Evolutionary conservation across 2,797 vertebrate species (phyloP).

Genomic region (Leucoraja ocellata): DNA sequence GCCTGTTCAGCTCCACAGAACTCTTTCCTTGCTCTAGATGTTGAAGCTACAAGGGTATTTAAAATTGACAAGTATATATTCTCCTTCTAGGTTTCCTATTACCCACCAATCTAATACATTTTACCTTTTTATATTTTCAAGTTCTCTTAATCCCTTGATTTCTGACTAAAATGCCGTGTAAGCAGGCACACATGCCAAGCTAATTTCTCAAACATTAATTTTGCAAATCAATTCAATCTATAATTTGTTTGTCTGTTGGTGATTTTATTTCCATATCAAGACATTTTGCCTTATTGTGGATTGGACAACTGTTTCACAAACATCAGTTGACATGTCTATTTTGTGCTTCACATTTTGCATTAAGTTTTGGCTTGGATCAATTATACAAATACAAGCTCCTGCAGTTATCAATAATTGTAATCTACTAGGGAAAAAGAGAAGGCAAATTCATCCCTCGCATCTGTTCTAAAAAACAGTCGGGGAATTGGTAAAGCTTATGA

Average conservation of each 20-base stretch:
- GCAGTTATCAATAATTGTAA: neutral
- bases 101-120: neutral
- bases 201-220: neutral
- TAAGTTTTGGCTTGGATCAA: neutral
- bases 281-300: neutral
- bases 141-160: neutral
- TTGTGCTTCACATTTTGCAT: neutral
- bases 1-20: constrained; percentile 40
- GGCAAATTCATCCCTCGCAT: neutral
- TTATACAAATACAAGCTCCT: neutral
- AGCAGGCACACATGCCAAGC: neutral
- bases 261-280: too few relatives aligned
- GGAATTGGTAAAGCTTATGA: neutral
- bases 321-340: neutral
- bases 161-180: neutral
- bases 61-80: neutral
- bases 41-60: constrained; percentile 36
- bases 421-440: neutral
- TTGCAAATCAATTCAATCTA: too few relatives aligned
- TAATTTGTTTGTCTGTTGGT: too few relatives aligned
- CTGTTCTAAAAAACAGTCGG: too few relatives aligned
- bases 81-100: neutral
- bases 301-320: neutral
- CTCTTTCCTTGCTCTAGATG: constrained; percentile 42
- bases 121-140: neutral